Evolutionary conservation across 2,888 invertebrate genomes (phyloP), one percentile per base, ranked within the genome.

Genomic region (Ecliptopera silaceata): DNA sequence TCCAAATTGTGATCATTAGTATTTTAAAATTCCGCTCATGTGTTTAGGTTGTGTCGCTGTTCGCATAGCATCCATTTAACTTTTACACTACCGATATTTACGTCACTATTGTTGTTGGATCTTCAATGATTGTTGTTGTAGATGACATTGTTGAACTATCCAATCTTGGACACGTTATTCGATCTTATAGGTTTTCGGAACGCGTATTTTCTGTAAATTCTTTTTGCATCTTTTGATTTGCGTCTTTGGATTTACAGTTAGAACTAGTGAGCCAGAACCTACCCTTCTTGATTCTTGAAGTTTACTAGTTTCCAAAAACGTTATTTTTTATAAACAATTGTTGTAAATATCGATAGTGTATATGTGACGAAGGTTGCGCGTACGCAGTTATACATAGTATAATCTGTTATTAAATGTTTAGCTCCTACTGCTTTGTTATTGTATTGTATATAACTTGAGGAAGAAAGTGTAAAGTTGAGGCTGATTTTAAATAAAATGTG

Each of bases 1-100:
- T 80, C 75, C 78, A 86, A 80, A 88, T 82, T 91, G 91, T 91
- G 91, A 91, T 91, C 86, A 84, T 82, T 86, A 90, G 89, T 90
- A 84, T 87, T 87, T 75, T 88, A 86, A 70, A 72, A 74, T 75
- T 72, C 74, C 74, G 79, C 79, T 80, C 82, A 74, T 78, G 72
- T 71, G 64, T 68, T 70, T 68, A 72, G 79, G 80, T 77, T 83
- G 80, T 81, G 80, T 73, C 60, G 59, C 45, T 38, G 55, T 56
- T 56, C 54, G 63, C 61, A 56, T 61, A 56, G 50, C 59, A 44
- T 43, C 34, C 46, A 22, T 6, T 26, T 8, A 26, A 4, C 12
- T 12, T 36, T 15, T 38, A 17, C 39, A 39, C 32, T 34, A 29
- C 44, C 44, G 48, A 48, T 52, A 34, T 44, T 42, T 47, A 45